These are phyloP conservation scores for Bufo gargarizans DNA, from an alignment of 2,113 vertebrate species.

Conservation along the genomic window DNA sequence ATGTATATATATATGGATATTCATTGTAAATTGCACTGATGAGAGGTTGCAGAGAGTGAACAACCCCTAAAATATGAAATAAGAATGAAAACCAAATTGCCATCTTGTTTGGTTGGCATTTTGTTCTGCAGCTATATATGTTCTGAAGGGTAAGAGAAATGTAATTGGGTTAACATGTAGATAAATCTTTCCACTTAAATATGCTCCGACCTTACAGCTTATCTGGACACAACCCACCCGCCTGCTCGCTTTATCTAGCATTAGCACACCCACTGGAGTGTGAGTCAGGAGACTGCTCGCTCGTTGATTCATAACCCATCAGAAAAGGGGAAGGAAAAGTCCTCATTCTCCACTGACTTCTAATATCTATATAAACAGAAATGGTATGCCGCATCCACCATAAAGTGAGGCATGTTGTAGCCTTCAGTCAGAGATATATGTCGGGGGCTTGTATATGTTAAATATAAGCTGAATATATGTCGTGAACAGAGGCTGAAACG, in stretches of 20 bases:
- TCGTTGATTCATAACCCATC: not conserved
- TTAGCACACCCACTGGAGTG: not conserved
- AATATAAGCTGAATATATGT: too few relatives aligned
- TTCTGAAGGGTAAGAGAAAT: not conserved
- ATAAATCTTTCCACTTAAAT: constrained; percentile 15
- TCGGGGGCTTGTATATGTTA: too few relatives aligned
- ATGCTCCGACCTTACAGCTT: not conserved
- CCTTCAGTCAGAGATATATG: too few relatives aligned
- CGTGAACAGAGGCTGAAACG: too few relatives aligned
- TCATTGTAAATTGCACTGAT: too few relatives aligned
- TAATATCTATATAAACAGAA: too few relatives aligned
- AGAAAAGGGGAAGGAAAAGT: too few relatives aligned
- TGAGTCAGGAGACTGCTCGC: constrained; percentile 6
- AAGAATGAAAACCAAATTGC: not conserved
- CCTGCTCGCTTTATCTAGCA: constrained; percentile 4
- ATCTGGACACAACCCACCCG: constrained; percentile 30
- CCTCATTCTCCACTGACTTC: too few relatives aligned
- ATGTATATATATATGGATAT: accelerated
- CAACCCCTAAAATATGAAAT: not conserved
- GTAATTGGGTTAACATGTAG: not conserved
- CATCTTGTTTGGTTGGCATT: not conserved
- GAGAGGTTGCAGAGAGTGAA: not conserved
- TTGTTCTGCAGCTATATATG: not conserved
- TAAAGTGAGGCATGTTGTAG: too few relatives aligned
- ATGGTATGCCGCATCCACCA: too few relatives aligned